phyloP scores from a whole-genome alignment of 2,888 invertebrate genomes.

The Pyrrhia umbra region DNA sequence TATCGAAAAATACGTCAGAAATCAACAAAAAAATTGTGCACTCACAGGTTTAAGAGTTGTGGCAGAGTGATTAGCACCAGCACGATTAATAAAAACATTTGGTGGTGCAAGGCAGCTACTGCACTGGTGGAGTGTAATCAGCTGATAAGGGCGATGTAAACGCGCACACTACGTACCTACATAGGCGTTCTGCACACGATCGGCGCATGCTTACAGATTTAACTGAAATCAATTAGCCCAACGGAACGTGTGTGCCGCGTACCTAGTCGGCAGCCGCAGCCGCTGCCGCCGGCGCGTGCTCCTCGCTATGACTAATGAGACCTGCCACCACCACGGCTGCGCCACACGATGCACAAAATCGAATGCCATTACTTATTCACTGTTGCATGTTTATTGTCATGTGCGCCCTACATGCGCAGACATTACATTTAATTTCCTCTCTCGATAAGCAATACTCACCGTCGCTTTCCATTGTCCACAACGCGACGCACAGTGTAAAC shows the following conservation, averaged over 20 bases:
- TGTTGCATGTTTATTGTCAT: conserved; percentile 86
- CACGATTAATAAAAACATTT: conserved; percentile 74
- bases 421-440: conserved; percentile 69
- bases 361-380: conserved; percentile 86
- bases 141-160: conserved; percentile 84
- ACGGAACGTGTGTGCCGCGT: conserved; percentile 58
- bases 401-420: conserved; percentile 87
- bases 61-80: conserved; percentile 42
- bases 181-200: conserved; percentile 71
- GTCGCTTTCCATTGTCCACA: conserved; percentile 87
- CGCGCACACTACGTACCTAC: conserved; percentile 67
- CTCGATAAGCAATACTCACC: conserved; percentile 79
- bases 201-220: conserved; percentile 84
- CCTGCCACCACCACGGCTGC: conserved; percentile 77
- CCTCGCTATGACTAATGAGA: conserved; percentile 69
- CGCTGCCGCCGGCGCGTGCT: conserved; percentile 58
- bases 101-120: conserved; percentile 69
- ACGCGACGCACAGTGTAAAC: conserved; percentile 84
- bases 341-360: conserved; percentile 86
- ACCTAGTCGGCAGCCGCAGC: conserved; percentile 43
- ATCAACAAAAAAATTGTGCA: conserved; percentile 12
- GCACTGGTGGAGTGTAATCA: conserved; percentile 81
- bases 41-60: conserved; percentile 23
- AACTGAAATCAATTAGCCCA: conserved; percentile 81
- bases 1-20: neutral